phyloP scores from a whole-genome alignment of 2,888 invertebrate species.

The Cryptus viduatorius region DNA sequence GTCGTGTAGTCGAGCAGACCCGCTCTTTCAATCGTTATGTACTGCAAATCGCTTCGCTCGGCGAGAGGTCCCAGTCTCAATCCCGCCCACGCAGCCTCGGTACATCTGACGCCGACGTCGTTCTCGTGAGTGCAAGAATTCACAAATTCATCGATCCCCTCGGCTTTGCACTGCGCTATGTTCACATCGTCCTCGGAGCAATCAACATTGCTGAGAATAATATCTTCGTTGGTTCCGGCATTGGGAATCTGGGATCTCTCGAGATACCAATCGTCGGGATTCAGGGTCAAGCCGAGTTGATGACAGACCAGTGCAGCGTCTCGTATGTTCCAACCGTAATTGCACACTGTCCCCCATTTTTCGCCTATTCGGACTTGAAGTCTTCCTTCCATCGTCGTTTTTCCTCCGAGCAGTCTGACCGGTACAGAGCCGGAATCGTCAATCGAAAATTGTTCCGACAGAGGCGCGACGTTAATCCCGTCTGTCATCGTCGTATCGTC shows the following conservation, averaged over 20 bases:
- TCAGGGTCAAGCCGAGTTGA: conserved; percentile 96
- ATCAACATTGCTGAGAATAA: conserved; percentile 94
- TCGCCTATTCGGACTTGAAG: conserved; percentile 93
- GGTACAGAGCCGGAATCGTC: conserved; percentile 89
- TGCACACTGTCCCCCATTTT: conserved; percentile 99
- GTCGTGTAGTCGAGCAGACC: conserved; percentile 97
- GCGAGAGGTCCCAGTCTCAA: conserved; percentile 95
- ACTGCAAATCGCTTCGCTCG: conserved; percentile 94
- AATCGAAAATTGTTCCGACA: conserved; percentile 38
- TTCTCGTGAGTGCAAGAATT: conserved; percentile 95
- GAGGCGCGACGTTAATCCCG: conserved; percentile 20
- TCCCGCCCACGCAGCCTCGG: conserved; percentile 97
- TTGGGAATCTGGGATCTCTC: conserved; percentile 93
- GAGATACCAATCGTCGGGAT: conserved; percentile 96
- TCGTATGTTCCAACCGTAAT: conserved; percentile 96
- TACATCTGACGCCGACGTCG: conserved; percentile 95
- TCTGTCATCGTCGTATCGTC: conserved; percentile 83
- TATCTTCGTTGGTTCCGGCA: conserved; percentile 91
- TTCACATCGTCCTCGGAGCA: conserved; percentile 97
- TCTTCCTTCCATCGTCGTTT: conserved; percentile 93
- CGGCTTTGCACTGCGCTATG: conserved; percentile 94
- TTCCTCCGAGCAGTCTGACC: conserved; percentile 93
- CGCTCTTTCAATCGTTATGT: conserved; percentile 95
- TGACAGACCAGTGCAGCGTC: conserved; percentile 98
- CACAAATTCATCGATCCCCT: conserved; percentile 92